Evolutionary conservation across 2,113 vertebrate species (phyloP), one percentile per base, ranked within the genome.

Genomic region (Carassius carassius): DNA sequence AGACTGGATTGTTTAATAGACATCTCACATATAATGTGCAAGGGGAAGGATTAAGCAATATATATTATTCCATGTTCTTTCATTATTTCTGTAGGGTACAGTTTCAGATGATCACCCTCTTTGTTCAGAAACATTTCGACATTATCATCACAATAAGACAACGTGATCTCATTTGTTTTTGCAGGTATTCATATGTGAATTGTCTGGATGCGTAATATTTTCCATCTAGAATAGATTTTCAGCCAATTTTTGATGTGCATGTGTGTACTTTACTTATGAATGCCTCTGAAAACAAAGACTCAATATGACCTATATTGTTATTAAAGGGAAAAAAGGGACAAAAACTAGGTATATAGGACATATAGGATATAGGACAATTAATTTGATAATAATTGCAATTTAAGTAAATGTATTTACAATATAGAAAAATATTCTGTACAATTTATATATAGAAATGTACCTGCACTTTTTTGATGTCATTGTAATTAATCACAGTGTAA

Each of bases 1-100:
- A 56, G 37, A 25, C 37, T 8, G 60, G 12, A 12, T 82, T 82
- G 49, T 87, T 32, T 78, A 37, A 56, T 58, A 41, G 54, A 60
- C 29, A 19, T 35, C 19, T 21, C 60, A 21, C 17, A 44, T 21
- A 73, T 16, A 35, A 35, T 69, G 9, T 41, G 21, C 21, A 77
- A 77, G 51, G 75, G 29, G 25, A 58, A 58, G 35, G 51, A 77
- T 77, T 58, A 58, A 12, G 6, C 51, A 41, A 72, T 1, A 21
- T 4, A 72, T n/a, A 12, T 5, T 44, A 35, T 16, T 7, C 21
- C 32, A 14, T 7, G 3, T 35, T 56, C 25, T 35, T 12, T 56
- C 12, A 56, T 21, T n/a, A 1, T 41, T 62, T 21, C 21, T 23
- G 16, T 62, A 62, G 32, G 11, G 10, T 23, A 14, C 9, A 0